Base-by-base conservation (phyloP, 2,113 vertebrate species). In the Dipodomys stephensi region DNA sequence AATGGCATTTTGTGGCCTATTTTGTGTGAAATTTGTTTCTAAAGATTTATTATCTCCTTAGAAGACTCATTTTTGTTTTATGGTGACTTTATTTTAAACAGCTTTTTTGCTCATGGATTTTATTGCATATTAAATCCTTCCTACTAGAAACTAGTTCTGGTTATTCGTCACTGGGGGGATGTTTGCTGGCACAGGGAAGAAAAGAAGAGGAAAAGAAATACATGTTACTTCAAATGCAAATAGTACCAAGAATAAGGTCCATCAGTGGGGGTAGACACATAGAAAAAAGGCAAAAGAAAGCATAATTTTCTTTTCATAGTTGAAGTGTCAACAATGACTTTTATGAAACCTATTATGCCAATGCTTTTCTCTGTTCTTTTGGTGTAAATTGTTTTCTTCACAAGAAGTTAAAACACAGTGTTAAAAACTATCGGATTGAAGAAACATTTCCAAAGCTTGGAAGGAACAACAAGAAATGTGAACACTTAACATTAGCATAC, bases 171-270 rank as follows among this genome's bases (percentile, higher is more conserved):
- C 19, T 7, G 3, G n/a, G 44, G 44, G 27, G 53, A 57, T 64
- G 25, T 46, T 8, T 6, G 3, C 27, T 73, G 49, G 69, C 2
- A 67, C 15, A 72, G 53, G 71, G 87, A 30, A 27, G 32, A 83
- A 85, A 62, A 67, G 4, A 80, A 86, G 2, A n/a, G 73, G n/a
- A 20, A 30, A 35, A 39, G 60, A 82, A 72, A 83, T 6, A 4
- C 1, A 25, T 84, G 81, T 94, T 68, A 80, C 60, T 86, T 79
- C 20, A 84, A 92, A 57, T n/a, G 72, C 64, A 95, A 72, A 82
- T 74, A 13, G n/a, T 57, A n/a, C 20, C 53, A 80, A 65, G 30
- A 92, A 91, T 49, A 74, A 88, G 90, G 79, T 77, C 73, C 44
- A 32, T 62, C 49, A 65, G 67, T 35, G 20, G 76, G 44, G 25